Conservation (phyloP, 2,888 invertebrate genomes). For the Conops quadrifasciatus region DNA sequence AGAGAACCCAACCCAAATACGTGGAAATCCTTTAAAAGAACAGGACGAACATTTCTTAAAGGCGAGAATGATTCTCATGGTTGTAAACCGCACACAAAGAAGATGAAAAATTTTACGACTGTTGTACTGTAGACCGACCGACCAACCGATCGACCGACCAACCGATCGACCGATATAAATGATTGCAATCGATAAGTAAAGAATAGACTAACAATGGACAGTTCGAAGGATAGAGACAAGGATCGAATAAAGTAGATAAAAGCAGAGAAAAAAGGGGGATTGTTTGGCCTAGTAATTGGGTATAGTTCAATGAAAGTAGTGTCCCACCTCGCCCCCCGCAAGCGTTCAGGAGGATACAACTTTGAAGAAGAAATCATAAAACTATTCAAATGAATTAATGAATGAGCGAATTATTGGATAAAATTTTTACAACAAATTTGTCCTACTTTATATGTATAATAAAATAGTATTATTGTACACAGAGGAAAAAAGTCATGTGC, state of each 20-base stretch:
- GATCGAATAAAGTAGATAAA: neutral
- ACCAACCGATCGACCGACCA: no score
- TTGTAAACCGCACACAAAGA: neutral
- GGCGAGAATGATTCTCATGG: neutral
- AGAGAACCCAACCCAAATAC: slow-evolving; percentile 25
- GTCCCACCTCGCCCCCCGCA: no score
- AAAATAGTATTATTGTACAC: no score
- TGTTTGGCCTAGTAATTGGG: neutral
- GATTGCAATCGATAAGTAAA: slow-evolving; percentile 8
- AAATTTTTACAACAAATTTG: no score
- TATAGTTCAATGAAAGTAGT: neutral
- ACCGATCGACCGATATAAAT: neutral
- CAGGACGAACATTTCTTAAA: slow-evolving; percentile 2
- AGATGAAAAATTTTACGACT: no score
- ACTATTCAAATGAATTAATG: no score
- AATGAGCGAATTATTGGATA: no score
- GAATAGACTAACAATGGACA: neutral
- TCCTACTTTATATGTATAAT: no score
- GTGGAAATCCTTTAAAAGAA: slow-evolving; percentile 18
- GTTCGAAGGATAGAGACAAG: neutral
- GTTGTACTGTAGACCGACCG: no score
- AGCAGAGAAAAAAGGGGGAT: neutral
- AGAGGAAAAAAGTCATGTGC: no score
- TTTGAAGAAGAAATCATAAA: no score
- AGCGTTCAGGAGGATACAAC: no score